Evolutionary conservation across 2,113 vertebrate genomes (phyloP), one percentile per base, ranked within the genome.

Genomic region (Gadus chalcogrammus): DNA sequence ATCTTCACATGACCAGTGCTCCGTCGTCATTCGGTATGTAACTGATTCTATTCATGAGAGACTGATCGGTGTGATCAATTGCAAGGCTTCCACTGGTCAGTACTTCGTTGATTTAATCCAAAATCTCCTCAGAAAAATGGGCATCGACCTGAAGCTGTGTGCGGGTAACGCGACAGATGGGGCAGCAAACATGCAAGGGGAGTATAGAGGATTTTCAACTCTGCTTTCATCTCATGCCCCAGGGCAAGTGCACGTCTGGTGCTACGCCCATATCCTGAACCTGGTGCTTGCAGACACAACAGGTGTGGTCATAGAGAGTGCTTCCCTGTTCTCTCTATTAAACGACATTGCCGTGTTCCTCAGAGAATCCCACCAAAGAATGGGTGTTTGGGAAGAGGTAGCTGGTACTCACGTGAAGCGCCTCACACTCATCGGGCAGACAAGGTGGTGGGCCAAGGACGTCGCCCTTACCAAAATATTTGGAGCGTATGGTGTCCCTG

Each of bases 201-300:
- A 60, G 2, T 68, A 70, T 13, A 71, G 27, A 16, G 76, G 66
- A 15, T n/a, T n/a, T n/a, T n/a, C n/a, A n/a, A n/a, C 16, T 72
- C 64, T 67, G 58, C 60, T 17, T 70, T 67, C 69, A 55, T 82
- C 58, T 63, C 73, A 24, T 67, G 76, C n/a, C 70, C 70, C 31
- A 61, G 65, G n/a, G 8, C 70, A 71, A 79, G 52, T 73, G 5
- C 73, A 79, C 55, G 61, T 68, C 9, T 79, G 69, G 69, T 79
- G 69, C 55, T 79, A 72, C 58, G 22, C 69, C 77, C 66, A n/a
- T n/a, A n/a, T n/a, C n/a, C n/a, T n/a, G n/a, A n/a, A n/a, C n/a
- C 67, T 78, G 38, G 71, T 73, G 22, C 60, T 77, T 15, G 20
- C 67, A 22, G 71, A 77, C 59, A 74, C 70, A 8, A 71, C 74